These are phyloP conservation scores for Botia almorhae DNA, from an alignment of 2,797 vertebrate genomes.

Conservation along the genomic window DNA sequence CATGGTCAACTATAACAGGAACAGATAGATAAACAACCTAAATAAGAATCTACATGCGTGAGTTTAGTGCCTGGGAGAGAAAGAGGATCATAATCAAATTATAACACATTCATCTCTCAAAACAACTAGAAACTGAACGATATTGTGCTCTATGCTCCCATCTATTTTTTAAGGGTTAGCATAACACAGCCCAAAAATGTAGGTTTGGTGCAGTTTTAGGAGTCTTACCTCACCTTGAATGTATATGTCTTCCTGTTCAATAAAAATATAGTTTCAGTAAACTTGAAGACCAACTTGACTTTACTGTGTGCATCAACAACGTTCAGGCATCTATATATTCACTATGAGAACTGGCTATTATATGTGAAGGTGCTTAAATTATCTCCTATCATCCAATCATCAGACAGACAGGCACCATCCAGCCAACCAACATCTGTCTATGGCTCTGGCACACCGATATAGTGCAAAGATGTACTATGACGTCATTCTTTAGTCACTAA, in stretches of 20 bases:
- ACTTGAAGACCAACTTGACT: constrained; percentile 78
- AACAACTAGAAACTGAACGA: too few relatives aligned
- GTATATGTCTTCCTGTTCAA: constrained; percentile 16
- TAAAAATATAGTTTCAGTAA: constrained; percentile 68
- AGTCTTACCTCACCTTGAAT: constrained; percentile 42
- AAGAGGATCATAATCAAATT: too few relatives aligned
- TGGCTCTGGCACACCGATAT: constrained; percentile 68
- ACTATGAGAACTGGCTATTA: constrained; percentile 79
- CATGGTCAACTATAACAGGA: too few relatives aligned
- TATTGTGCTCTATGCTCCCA: too few relatives aligned
- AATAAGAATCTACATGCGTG: too few relatives aligned
- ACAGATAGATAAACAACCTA: too few relatives aligned
- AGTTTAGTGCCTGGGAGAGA: too few relatives aligned
- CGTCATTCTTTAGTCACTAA: constrained; percentile 80
- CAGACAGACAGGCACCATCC: constrained; percentile 59
- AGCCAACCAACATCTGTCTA: constrained; percentile 71
- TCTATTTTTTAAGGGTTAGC: too few relatives aligned
- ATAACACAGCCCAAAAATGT: too few relatives aligned
- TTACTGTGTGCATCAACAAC: constrained; percentile 73
- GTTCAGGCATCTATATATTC: constrained; percentile 83
- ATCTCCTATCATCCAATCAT: constrained; percentile 80
- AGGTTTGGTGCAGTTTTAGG: neutral
- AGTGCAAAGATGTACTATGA: constrained; percentile 73
- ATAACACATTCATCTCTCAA: too few relatives aligned
- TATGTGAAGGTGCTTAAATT: constrained; percentile 86